Conservation (phyloP, 2,888 invertebrate species). For the Crepidodera aurea region DNA sequence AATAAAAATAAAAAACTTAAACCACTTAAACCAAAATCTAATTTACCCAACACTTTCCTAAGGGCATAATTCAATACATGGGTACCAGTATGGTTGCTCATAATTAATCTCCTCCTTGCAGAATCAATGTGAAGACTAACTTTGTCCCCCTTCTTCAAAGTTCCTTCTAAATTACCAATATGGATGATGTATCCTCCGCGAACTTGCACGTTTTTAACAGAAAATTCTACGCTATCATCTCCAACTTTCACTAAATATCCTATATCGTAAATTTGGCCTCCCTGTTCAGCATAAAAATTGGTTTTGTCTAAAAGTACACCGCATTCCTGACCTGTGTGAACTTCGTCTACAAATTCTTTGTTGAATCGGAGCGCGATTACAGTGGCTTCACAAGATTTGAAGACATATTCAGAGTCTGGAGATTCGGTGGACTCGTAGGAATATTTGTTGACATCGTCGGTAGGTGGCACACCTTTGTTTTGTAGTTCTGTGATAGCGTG, state of each 20-base stretch:
- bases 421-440: constrained; percentile 75
- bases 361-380: constrained; percentile 80
- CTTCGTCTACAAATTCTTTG: constrained; percentile 79
- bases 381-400: constrained; percentile 75
- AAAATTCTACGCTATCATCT: constrained; percentile 89
- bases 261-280: constrained; percentile 97
- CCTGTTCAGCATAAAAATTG: constrained; percentile 98
- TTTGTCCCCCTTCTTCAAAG: constrained; percentile 83
- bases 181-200: constrained; percentile 96
- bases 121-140: constrained; percentile 84
- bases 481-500: constrained; percentile 94
- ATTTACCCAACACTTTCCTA: constrained; percentile 74
- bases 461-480: constrained; percentile 75
- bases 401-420: constrained; percentile 78
- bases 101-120: constrained; percentile 85
- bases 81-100: constrained; percentile 99
- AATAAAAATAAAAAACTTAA: no score
- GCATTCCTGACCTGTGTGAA: constrained; percentile 86
- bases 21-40: no score
- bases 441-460: constrained; percentile 94
- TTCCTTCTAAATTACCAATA: constrained; percentile 88
- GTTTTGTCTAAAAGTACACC: constrained; percentile 92
- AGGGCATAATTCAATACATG: constrained; percentile 96
- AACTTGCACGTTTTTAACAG: constrained; percentile 92
- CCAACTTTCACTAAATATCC: constrained; percentile 85